phyloP scores from a whole-genome alignment of 2,113 vertebrate species.

The Pelodiscus sinensis region DNA sequence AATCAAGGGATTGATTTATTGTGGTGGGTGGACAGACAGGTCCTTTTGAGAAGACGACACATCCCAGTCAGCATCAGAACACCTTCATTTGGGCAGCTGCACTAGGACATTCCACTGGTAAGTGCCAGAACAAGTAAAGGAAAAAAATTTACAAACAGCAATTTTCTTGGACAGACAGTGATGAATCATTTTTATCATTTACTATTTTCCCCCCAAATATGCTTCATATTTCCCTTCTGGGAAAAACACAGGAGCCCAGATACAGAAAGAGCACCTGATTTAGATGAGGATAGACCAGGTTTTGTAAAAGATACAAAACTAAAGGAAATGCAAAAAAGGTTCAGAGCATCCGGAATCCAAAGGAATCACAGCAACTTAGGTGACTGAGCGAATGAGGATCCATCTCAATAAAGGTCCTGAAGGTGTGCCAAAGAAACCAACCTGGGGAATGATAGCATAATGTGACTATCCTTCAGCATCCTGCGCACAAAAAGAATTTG shows the following conservation, averaged over 20 bases:
- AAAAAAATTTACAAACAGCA: background rate
- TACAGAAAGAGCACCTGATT: background rate
- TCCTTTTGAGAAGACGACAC: background rate
- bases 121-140: background rate
- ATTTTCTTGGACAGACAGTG: background rate
- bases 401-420: background rate
- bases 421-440: background rate
- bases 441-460: background rate
- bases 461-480: background rate
- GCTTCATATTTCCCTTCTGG: no score
- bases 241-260: background rate
- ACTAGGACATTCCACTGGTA: background rate
- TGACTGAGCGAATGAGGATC: background rate
- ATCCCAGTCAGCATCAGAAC: background rate
- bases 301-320: background rate
- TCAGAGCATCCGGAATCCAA: background rate
- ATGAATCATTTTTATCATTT: background rate
- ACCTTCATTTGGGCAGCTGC: background rate
- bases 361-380: background rate
- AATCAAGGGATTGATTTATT: background rate
- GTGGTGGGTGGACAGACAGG: background rate
- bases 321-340: background rate
- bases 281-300: background rate
- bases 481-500: background rate
- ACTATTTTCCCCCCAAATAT: no score